A percentile compares a stretch with the other conserved stretches of the same genome.
Evolutionary conservation across 2,888 invertebrate species (phyloP).

Genomic region (Zelleria hepariella): DNA sequence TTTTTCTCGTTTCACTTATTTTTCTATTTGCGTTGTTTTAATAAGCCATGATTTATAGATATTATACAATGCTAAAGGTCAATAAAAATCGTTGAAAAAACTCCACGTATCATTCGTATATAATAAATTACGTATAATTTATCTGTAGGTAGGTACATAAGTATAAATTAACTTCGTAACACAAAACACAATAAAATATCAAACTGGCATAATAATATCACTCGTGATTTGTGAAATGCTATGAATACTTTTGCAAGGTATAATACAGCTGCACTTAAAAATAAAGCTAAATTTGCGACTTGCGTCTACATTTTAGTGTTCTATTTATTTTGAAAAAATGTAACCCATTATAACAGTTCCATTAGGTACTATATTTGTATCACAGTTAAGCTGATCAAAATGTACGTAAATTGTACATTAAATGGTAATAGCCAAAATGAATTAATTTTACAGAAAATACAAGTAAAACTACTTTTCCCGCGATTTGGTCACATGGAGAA

Average conservation of each 20-base stretch:
- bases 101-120: not conserved
- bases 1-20: not conserved
- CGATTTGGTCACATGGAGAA: conserved; percentile 60
- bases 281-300: too few species aligned
- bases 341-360: not conserved
- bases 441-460: not conserved
- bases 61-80: not conserved
- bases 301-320: not conserved
- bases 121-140: not conserved
- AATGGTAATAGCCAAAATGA: not conserved
- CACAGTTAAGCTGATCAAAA: conserved; percentile 5
- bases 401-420: not conserved
- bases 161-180: not conserved
- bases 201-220: not conserved
- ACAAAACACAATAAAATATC: too few species aligned
- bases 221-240: not conserved
- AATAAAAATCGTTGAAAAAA: not conserved
- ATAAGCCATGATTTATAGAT: not conserved
- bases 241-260: too few species aligned
- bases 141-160: not conserved
- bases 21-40: not conserved
- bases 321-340: not conserved
- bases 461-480: not conserved
- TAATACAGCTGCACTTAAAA: too few species aligned
- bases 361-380: not conserved